A percentile compares a stretch with the other conserved stretches of the same genome.
These are phyloP conservation scores for Lonchura striata DNA, from an alignment of 2,113 vertebrate genomes.

Conservation along the genomic window DNA sequence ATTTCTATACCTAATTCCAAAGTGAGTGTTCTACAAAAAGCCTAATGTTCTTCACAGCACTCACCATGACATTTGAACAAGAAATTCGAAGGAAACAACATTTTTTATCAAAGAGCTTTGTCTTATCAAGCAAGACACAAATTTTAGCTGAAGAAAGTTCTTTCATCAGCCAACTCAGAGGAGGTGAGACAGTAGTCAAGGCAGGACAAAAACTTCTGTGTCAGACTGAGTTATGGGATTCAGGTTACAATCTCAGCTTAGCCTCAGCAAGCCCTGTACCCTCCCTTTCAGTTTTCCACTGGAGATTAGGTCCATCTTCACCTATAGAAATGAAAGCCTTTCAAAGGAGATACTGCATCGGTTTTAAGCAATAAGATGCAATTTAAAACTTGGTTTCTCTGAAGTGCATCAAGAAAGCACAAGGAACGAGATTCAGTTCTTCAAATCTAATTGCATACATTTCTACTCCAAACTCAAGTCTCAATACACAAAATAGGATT, in stretches of 20 bases:
- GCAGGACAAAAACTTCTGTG: background rate
- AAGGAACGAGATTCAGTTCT: background rate
- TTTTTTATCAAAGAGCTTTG: background rate
- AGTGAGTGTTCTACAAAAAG: background rate
- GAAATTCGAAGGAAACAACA: background rate
- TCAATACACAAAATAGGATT: conserved; percentile 11
- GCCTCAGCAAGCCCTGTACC: background rate
- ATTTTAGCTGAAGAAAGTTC: background rate
- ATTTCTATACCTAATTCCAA: background rate
- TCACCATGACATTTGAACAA: background rate
- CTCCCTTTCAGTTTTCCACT: background rate
- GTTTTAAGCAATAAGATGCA: background rate
- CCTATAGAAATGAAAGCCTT: background rate
- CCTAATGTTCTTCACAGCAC: background rate
- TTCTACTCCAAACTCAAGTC: background rate
- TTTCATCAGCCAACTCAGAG: background rate
- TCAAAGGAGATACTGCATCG: background rate
- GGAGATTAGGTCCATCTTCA: background rate
- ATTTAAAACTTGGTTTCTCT: conserved; percentile 21
- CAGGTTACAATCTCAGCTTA: background rate
- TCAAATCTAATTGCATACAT: background rate
- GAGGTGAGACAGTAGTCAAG: background rate
- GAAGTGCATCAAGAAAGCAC: background rate
- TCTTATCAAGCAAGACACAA: background rate
- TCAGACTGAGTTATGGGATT: background rate